These are phyloP conservation scores for Colius striatus DNA, from an alignment of 2,113 vertebrate genomes.

Conservation along the genomic window DNA sequence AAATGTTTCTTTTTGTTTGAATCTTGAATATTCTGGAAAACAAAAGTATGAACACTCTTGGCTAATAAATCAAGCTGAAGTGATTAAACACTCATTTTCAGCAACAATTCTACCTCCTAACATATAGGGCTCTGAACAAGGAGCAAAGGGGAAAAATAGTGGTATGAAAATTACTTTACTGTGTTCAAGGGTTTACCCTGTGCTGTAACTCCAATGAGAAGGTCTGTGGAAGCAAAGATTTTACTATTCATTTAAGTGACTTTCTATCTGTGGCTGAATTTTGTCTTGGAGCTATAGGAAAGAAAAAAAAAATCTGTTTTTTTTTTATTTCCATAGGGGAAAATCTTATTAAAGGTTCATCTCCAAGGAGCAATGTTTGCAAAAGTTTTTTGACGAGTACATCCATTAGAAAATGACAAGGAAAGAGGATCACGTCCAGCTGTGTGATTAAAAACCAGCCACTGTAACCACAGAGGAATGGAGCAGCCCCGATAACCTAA, in stretches of 20 bases:
- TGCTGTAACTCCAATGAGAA: background rate
- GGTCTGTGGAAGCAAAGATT: background rate
- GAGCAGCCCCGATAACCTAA: background rate
- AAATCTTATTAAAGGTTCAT: background rate
- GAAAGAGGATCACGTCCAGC: background rate
- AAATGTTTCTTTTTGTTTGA: background rate
- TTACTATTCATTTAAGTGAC: background rate
- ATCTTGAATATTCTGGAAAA: background rate
- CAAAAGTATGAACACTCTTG: background rate
- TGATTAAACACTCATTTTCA: background rate
- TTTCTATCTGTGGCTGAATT: background rate
- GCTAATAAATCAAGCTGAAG: background rate
- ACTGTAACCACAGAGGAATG: background rate
- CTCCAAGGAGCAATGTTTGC: background rate
- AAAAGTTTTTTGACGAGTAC: background rate
- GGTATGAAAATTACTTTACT: background rate
- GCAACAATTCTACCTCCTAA: background rate
- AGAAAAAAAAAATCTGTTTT: background rate
- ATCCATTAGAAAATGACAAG: background rate
- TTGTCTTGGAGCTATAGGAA: background rate
- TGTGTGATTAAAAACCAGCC: background rate
- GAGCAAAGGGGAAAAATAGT: background rate
- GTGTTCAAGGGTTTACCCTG: background rate
- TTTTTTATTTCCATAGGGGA: background rate
- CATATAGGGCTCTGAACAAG: background rate